Conservation (phyloP, 1,140 invertebrate genomes). For the Phymastichus coffea region DNA sequence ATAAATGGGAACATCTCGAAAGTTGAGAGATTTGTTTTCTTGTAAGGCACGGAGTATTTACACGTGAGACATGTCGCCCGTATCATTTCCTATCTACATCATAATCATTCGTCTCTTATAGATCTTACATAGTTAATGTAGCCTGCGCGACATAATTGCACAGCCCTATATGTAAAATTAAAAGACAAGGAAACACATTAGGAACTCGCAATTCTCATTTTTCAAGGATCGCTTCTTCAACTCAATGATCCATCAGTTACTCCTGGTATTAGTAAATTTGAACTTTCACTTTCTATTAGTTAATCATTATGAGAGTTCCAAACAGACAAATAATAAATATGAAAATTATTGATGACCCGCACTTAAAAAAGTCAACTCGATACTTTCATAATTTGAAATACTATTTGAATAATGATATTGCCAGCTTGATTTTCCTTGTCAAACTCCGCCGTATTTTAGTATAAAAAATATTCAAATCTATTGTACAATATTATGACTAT, state of each 20-base stretch:
- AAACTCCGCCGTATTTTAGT: not conserved
- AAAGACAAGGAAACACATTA: conserved; percentile 16
- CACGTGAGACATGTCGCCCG: conserved; percentile 2
- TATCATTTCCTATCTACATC: conserved; percentile 4
- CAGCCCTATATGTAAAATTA: conserved; percentile 20
- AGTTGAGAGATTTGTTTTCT: conserved; percentile 23
- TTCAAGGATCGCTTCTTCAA: too few relatives aligned
- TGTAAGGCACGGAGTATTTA: conserved; percentile 29
- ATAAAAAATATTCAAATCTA: conserved; percentile 28
- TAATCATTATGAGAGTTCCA: too few relatives aligned
- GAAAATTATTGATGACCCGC: too few relatives aligned
- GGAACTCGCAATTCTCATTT: conserved; percentile 21
- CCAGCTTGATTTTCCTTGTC: not conserved
- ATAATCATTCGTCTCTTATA: conserved; percentile 10
- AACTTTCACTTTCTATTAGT: too few relatives aligned
- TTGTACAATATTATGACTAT: conserved; percentile 23
- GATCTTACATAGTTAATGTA: not conserved
- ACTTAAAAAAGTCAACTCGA: not conserved
- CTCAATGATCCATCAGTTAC: too few relatives aligned
- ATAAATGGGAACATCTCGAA: conserved; percentile 14
- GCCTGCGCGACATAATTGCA: conserved; percentile 20
- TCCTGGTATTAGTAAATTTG: too few relatives aligned
- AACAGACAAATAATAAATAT: too few relatives aligned
- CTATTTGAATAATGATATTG: conserved; percentile 10
- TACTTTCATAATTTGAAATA: not conserved